Base-by-base conservation (phyloP, 1,140 invertebrate species). In the Penaeus japonicus region DNA sequence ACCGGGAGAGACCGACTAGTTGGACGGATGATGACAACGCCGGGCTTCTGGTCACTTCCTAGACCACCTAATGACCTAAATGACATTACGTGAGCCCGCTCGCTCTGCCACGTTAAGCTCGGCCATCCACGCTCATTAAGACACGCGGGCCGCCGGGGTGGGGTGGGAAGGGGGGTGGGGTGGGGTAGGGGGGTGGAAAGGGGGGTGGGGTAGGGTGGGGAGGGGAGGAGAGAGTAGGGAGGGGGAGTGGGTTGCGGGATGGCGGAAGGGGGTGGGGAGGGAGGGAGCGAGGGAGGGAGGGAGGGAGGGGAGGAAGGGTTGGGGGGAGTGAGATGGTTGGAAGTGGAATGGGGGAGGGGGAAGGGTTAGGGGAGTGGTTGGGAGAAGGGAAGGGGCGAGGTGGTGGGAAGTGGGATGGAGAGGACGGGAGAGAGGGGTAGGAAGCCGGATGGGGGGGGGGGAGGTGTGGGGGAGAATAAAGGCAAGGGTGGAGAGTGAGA, bases 21-120 rank as follows among this genome's bases (percentile, higher is more conserved):
- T 15, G 30, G 39, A 53, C 17, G 30, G 65, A 62, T 53, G 30
- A 65, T 82, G 73, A 80, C 87, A 39, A 20, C 22, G 18, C 7
- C 1, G 35, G 87, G 83, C 87, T 89, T 89, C 87, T 77, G 65
- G 80, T 88, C 87, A 83, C 87, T 89, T 84, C 87, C 87, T 89
- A 39, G 53, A 80, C 73, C 75, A n/a, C 47, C 77, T 89, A 89
- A 89, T 89, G 87, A 89, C 77, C 87, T 89, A 84, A 89, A 89
- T 85, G 83, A 89, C 83, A 89, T 89, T 89, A 89, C 82, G 81
- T 62, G 57, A 77, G 78, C 59, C n/a, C 59, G 27, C 70, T 59
- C 62, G 17, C 53, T 24, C 57, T 24, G 32, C 24, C 22, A 39
- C 27, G 35, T 54, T 62, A 53, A 82, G 24, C 32, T 18, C 54